These are phyloP conservation scores for Sorex maritimensis DNA, from an alignment of 2,797 vertebrate genomes.

Conservation along the genomic window DNA sequence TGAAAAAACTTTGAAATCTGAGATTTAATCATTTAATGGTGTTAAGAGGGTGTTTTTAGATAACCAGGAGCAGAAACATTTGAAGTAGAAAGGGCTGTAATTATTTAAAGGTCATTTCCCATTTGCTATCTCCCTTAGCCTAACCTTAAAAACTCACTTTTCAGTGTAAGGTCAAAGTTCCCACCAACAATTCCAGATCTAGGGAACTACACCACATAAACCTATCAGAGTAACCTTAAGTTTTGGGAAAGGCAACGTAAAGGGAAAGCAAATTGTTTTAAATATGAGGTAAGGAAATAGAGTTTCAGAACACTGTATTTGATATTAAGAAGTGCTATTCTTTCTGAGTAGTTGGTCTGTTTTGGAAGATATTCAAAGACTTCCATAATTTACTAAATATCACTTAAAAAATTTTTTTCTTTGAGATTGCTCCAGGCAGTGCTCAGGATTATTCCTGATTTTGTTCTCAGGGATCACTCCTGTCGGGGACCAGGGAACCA, in stretches of 20 bases:
- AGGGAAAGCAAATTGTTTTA: not conserved
- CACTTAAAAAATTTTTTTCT: too few relatives aligned
- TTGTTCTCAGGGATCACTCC: too few relatives aligned
- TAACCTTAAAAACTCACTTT: not conserved
- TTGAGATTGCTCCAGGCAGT: too few relatives aligned
- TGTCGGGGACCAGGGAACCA: too few relatives aligned
- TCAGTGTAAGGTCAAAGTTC: not conserved
- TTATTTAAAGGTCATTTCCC: not conserved
- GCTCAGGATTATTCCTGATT: too few relatives aligned
- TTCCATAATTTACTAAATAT: too few relatives aligned
- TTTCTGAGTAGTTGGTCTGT: not conserved
- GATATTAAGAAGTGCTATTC: not conserved
- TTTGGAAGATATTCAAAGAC: not conserved
- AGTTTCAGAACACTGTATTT: not conserved
- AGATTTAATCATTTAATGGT: not conserved
- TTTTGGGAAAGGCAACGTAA: not conserved
- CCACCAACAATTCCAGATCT: not conserved
- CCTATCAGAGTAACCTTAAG: not conserved
- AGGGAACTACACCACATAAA: not conserved
- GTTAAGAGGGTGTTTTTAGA: not conserved
- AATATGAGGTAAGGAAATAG: too few relatives aligned
- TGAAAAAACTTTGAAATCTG: not conserved
- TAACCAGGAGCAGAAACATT: not conserved
- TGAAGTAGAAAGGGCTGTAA: not conserved
- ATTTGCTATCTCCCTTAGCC: not conserved